phyloP scores from a whole-genome alignment of 2,888 invertebrate species.

The Anoplius nigerrimus region DNA sequence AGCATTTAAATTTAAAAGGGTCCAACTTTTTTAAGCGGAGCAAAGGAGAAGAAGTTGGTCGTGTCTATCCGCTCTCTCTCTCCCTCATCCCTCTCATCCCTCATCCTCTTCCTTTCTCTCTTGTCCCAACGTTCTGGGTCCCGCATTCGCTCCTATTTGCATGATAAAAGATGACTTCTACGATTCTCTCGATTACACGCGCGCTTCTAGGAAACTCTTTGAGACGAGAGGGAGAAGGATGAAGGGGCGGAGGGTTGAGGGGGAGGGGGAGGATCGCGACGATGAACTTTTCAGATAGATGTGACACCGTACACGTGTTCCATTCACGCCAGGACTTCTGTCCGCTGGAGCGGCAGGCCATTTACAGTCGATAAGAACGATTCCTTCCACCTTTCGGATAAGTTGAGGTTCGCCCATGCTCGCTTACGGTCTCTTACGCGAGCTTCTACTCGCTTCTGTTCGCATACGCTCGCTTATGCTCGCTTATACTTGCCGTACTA shows the following conservation, averaged over 20 bases:
- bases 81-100: conserved; percentile 36
- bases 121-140: conserved; percentile 11
- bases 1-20: conserved; percentile 61
- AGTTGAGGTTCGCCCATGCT: too few species aligned
- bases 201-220: conserved; percentile 58
- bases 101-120: conserved; percentile 25
- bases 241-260: too few species aligned
- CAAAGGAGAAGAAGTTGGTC: conserved; percentile 40
- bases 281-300: conserved; percentile 59
- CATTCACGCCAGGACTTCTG: conserved; percentile 40
- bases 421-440: too few species aligned
- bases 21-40: conserved; percentile 57
- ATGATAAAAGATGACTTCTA: conserved; percentile 57
- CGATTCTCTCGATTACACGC: conserved; percentile 62
- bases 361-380: conserved; percentile 32
- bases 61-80: conserved; percentile 25
- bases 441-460: too few species aligned
- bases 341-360: background rate
- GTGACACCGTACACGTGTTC: conserved; percentile 57
- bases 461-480: too few species aligned
- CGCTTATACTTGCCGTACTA: too few species aligned
- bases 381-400: conserved; percentile 10
- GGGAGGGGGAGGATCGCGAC: conserved; percentile 33
- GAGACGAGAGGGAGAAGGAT: too few species aligned
- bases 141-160: conserved; percentile 50